Conservation (phyloP, 2,888 invertebrate species). For the Branchipolynoe longqiensis region DNA sequence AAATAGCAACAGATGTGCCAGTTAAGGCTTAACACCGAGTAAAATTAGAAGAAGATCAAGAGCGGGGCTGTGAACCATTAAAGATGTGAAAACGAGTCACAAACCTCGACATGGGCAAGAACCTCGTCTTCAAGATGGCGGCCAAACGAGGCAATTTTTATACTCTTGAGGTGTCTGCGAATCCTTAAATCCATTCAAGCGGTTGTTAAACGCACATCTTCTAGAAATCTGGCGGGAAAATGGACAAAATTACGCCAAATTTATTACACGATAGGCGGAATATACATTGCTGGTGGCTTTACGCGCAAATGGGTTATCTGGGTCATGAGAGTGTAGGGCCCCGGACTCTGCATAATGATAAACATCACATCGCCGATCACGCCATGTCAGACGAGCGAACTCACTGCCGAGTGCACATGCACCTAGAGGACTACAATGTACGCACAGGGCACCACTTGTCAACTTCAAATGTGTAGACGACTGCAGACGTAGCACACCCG, state of each 20-base stretch:
- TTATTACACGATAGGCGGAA: too few relatives aligned
- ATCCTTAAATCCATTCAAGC: neutral
- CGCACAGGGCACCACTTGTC: neutral
- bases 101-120: conserved; percentile 79
- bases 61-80: conserved; percentile 24
- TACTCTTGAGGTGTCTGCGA: conserved; percentile 47
- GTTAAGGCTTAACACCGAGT: neutral
- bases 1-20: neutral
- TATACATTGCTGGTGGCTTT: too few relatives aligned
- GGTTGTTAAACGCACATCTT: too few relatives aligned
- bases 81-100: conserved; percentile 79
- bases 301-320: too few relatives aligned
- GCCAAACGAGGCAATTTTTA: conserved; percentile 67
- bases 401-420: conserved; percentile 49
- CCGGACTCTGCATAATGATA: conserved; percentile 39
- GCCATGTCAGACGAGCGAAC: conserved; percentile 46
- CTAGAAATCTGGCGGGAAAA: too few relatives aligned
- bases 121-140: conserved; percentile 77
- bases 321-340: conserved; percentile 2
- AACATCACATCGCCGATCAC: conserved; percentile 1
- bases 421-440: conserved; percentile 5
- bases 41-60: neutral
- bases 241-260: too few relatives aligned
- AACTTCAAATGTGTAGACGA: neutral
- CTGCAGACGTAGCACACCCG: neutral